These are phyloP conservation scores for Diceros bicornis DNA, from an alignment of 2,797 vertebrate species.

Conservation along the genomic window DNA sequence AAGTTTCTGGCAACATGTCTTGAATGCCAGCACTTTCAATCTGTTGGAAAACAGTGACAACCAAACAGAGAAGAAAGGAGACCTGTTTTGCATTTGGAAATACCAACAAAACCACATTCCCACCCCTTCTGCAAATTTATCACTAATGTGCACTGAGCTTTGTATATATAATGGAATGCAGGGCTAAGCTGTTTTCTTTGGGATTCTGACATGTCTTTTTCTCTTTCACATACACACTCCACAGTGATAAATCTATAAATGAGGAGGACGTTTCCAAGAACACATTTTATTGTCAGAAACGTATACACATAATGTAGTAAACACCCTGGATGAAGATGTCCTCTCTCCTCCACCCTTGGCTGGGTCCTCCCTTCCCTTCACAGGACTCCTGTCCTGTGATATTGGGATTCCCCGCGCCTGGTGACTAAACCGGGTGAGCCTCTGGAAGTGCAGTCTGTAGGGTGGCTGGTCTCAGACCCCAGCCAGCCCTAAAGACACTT, in stretches of 20 bases:
- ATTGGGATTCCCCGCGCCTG: background rate
- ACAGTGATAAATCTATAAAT: constrained; percentile 35
- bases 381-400: background rate
- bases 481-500: background rate
- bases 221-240: background rate
- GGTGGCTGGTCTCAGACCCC: background rate
- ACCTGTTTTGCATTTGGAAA: constrained; percentile 85
- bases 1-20: constrained; percentile 71
- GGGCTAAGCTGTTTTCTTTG: constrained; percentile 62
- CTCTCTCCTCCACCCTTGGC: background rate
- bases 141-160: constrained; percentile 51
- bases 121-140: constrained; percentile 70
- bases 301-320: background rate
- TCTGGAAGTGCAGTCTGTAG: background rate
- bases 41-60: constrained; percentile 68
- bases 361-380: background rate
- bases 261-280: constrained; percentile 56
- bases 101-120: constrained; percentile 78
- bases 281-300: constrained; percentile 53
- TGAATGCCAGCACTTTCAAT: constrained; percentile 60
- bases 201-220: constrained; percentile 49
- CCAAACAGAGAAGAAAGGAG: constrained; percentile 42
- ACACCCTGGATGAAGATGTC: background rate
- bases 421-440: background rate
- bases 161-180: constrained; percentile 60